Evolutionary conservation across 2,888 invertebrate species (phyloP).

Genomic region (Alcis repandata): DNA sequence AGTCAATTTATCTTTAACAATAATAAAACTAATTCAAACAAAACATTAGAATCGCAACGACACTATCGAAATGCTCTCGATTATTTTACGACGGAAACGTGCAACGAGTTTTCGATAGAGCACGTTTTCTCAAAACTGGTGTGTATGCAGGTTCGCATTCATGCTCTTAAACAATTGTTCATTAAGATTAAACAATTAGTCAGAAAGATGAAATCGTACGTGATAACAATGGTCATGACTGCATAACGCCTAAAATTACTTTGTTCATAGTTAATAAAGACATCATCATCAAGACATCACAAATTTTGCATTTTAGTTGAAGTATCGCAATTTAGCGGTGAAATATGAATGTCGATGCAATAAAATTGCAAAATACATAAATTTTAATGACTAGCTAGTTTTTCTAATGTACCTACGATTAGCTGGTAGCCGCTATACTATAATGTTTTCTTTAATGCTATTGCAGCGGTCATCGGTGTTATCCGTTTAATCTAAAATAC

Average conservation of each 20-base stretch:
- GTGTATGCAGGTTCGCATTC: constrained; percentile 34
- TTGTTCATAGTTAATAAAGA: constrained; percentile 4
- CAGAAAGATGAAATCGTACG: constrained; percentile 28
- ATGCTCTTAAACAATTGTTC: constrained; percentile 24
- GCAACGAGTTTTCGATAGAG: constrained; percentile 40
- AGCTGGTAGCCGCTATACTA: too few relatives aligned
- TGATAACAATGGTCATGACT: constrained; percentile 11
- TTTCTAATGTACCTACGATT: too few relatives aligned
- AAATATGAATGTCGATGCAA: too few relatives aligned
- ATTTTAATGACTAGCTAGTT: too few relatives aligned
- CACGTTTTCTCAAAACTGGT: constrained; percentile 42
- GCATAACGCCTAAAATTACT: constrained; percentile 4
- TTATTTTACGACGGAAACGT: constrained; percentile 46
- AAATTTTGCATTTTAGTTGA: too few relatives aligned
- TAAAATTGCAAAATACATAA: too few relatives aligned
- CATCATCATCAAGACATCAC: too few relatives aligned
- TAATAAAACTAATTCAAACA: constrained; percentile 35
- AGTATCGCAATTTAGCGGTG: too few relatives aligned
- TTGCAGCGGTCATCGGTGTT: too few relatives aligned
- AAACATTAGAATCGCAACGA: constrained; percentile 31
- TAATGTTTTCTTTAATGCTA: too few relatives aligned
- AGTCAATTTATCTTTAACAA: constrained; percentile 28
- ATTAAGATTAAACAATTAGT: constrained; percentile 37
- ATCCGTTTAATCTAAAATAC: too few relatives aligned
- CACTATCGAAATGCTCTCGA: constrained; percentile 36